These are phyloP conservation scores for Axis porcinus DNA, from an alignment of 2,113 vertebrate genomes.

Conservation along the genomic window DNA sequence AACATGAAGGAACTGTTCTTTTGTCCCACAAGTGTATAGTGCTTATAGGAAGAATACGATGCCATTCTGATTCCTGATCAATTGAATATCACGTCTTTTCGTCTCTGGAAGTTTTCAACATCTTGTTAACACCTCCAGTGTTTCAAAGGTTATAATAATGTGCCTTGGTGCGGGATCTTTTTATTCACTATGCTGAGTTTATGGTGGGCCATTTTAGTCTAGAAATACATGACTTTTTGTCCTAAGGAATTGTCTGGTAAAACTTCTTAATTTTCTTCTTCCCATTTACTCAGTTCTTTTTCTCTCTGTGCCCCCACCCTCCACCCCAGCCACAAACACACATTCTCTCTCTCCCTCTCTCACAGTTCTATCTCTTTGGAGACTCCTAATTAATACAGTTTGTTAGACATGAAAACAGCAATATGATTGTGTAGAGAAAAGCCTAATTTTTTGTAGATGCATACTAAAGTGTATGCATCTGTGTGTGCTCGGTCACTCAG, in stretches of 20 bases:
- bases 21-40: not conserved
- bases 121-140: not conserved
- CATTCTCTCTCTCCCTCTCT: not conserved
- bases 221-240: not conserved
- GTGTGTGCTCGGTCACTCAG: not conserved
- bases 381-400: not conserved
- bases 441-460: not conserved
- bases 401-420: not conserved
- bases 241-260: not conserved
- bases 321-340: not conserved
- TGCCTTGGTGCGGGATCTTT: not conserved
- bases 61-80: not conserved
- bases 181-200: not conserved
- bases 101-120: not conserved
- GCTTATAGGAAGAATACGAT: not conserved
- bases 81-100: not conserved
- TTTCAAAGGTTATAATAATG: not conserved
- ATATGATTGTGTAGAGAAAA: not conserved
- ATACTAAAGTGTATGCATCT: not conserved
- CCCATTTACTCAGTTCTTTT: not conserved
- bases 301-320: not conserved
- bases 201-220: not conserved
- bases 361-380: not conserved
- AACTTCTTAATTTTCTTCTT: not conserved
- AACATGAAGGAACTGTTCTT: not conserved